phyloP scores from a whole-genome alignment of 2,113 vertebrate species.

The Marmota flaviventris region DNA sequence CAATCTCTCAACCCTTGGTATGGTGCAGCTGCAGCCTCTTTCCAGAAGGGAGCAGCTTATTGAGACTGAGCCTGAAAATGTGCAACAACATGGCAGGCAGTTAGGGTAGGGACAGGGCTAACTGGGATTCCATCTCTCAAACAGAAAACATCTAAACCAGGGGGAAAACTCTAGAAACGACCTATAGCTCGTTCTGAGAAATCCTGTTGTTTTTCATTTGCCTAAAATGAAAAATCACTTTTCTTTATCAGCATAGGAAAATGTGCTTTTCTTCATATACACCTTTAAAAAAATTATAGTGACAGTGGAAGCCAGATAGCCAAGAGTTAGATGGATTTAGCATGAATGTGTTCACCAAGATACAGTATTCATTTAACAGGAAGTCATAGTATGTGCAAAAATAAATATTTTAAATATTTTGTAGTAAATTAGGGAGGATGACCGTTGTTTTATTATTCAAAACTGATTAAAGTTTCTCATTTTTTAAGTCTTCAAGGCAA shows the following conservation, averaged over 20 bases:
- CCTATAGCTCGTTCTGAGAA: no score
- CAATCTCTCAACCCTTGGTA: not conserved
- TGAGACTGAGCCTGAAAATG: not conserved
- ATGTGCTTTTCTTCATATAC: constrained; percentile 5
- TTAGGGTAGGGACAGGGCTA: not conserved
- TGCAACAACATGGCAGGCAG: not conserved
- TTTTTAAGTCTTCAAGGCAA: constrained; percentile 14
- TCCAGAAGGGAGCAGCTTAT: not conserved
- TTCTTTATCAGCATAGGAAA: constrained; percentile 31
- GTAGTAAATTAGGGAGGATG: not conserved
- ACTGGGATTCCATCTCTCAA: not conserved
- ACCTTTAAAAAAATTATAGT: not conserved
- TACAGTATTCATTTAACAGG: constrained; percentile 7
- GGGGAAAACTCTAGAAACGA: no score
- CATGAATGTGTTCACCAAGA: constrained; percentile 14
- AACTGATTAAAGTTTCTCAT: not conserved
- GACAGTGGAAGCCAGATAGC: not conserved
- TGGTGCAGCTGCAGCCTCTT: not conserved
- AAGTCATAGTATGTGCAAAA: constrained; percentile 55
- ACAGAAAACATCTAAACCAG: not conserved
- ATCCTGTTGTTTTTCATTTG: not conserved
- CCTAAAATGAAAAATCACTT: constrained; percentile 48
- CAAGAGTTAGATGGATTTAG: not conserved
- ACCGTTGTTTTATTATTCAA: not conserved
- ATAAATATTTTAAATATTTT: constrained; percentile 45